phyloP scores from a whole-genome alignment of 2,113 vertebrate species.

The Pomatostomus ruficeps region DNA sequence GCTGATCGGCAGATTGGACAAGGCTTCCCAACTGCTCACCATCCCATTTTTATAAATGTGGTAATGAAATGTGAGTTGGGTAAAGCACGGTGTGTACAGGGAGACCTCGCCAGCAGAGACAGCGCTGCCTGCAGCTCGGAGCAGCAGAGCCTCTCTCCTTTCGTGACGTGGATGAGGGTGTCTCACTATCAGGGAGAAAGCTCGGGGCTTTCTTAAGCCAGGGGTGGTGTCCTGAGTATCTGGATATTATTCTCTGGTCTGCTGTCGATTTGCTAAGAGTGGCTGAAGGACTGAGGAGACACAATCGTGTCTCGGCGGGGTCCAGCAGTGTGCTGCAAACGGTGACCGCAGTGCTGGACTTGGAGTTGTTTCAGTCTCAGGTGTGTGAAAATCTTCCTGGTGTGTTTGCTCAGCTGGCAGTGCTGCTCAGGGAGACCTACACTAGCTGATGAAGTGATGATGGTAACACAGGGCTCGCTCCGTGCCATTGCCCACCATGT shows the following conservation, averaged over 20 bases:
- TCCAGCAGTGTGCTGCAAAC: neutral
- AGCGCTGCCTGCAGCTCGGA: neutral
- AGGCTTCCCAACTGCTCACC: neutral
- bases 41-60: neutral
- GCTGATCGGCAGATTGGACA: neutral
- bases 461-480: neutral
- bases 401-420: neutral
- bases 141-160: neutral
- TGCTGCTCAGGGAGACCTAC: neutral
- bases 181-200: neutral
- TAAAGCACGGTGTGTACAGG: neutral
- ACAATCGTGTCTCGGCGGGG: neutral
- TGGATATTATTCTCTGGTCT: neutral
- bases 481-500: accelerated
- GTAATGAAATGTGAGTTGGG: neutral
- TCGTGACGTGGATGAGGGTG: neutral
- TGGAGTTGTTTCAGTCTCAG: neutral
- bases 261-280: neutral
- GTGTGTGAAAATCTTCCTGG: neutral
- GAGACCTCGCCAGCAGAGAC: neutral
- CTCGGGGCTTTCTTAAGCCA: neutral
- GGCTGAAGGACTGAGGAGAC: neutral
- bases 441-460: neutral
- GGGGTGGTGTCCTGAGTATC: neutral
- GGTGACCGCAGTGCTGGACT: accelerated